phyloP scores from a whole-genome alignment of 2,797 vertebrate genomes.

The Falco novaeseelandiae region DNA sequence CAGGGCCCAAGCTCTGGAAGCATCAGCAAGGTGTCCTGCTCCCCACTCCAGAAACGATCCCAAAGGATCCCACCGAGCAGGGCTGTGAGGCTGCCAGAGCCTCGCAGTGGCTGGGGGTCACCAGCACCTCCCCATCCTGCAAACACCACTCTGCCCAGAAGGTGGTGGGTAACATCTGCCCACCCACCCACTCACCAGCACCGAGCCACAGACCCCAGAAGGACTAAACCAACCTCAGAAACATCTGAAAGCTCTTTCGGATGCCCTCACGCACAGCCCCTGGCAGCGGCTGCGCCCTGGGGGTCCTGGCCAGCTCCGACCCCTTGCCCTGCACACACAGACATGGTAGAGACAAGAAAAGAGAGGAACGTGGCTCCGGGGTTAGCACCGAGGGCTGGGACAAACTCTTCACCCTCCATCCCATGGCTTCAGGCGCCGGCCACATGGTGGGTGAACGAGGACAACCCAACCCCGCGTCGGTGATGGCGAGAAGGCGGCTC shows the following conservation, averaged over 20 bases:
- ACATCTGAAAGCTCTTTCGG: rapidly evolving
- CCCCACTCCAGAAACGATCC: rapidly evolving
- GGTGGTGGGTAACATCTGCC: not conserved
- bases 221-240: not conserved
- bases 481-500: rapidly evolving
- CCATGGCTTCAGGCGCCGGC: rapidly evolving
- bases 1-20: rapidly evolving
- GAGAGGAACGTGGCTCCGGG: rapidly evolving
- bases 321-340: rapidly evolving
- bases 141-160: not conserved
- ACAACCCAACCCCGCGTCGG: rapidly evolving
- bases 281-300: rapidly evolving
- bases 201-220: rapidly evolving
- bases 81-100: not conserved
- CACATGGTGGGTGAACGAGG: rapidly evolving
- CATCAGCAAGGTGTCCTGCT: rapidly evolving
- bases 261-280: rapidly evolving
- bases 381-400: not conserved
- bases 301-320: not conserved
- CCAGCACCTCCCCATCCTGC: rapidly evolving
- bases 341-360: rapidly evolving
- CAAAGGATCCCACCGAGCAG: not conserved
- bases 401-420: not conserved
- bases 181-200: not conserved
- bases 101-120: not conserved